Base-by-base conservation (phyloP, 2,888 invertebrate species). In the Gastracanthus pulcherrimus region DNA sequence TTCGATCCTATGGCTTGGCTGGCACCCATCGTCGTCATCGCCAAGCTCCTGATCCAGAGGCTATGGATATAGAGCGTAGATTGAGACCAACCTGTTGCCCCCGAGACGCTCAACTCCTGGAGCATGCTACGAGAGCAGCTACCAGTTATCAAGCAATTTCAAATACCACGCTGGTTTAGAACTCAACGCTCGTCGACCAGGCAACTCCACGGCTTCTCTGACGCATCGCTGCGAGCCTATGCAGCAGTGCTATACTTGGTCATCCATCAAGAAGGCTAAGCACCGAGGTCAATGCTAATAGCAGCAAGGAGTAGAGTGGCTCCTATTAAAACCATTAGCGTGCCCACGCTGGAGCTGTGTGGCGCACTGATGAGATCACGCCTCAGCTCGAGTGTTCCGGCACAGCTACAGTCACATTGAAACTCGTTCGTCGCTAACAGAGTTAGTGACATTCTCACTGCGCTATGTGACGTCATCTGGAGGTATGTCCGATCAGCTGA, bases 141-240 rank as follows among this genome's bases (percentile, higher is more conserved):
- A 11, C 38, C 38, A 11, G 6, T 5, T 38, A 7, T 38, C 6
- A 11, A 38, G 38, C 1, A 7, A 2, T 51, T 70, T 3, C 7
- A 13, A 19, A 51, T 70, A 5, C 51, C 70, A 3, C 7, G 51
- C 3, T 70, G 48, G 48, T 19, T 70, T 19, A 19, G 70, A 1
- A 13, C 51, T 0, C 23, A 2, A 16, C 2, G 9, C 1, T 26
- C 45, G 0, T 5, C 29, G 1, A 38, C 5, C 38, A 45, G 67
- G 45, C 16, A 48, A 5, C 16, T 67, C 6, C 67, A 74, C 11
- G 62, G 74, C 2, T 74, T 60, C 13, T 41, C 11, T 7, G 45
- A 45, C 19, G 74, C 74, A 3, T 74, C 74, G 2, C 11, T 45
- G 9, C 5, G 62, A 29, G 62, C 74, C n/a, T n/a, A n/a, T n/a